These are phyloP conservation scores for Sitta carolinensis DNA, from an alignment of 2,797 vertebrate species.

Conservation along the genomic window DNA sequence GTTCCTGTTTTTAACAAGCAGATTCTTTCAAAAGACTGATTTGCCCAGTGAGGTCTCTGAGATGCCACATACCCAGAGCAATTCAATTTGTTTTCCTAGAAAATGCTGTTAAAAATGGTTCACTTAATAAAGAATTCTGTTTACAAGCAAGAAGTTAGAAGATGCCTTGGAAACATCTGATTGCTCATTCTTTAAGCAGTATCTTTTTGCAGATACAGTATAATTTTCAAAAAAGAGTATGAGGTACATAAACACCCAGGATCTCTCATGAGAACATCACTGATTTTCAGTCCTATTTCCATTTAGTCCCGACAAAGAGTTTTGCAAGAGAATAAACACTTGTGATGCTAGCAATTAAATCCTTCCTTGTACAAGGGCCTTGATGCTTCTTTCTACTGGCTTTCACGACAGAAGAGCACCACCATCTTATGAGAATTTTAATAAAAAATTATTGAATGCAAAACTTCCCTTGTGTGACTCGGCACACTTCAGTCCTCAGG, in stretches of 20 bases:
- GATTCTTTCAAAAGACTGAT: not conserved
- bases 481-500: not conserved
- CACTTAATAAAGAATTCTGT: slow-evolving; percentile 23
- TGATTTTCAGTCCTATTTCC: not conserved
- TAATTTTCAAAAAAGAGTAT: not conserved
- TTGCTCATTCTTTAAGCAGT: not conserved
- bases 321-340: not conserved
- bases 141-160: not conserved
- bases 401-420: not conserved
- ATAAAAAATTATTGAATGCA: not conserved
- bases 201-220: not conserved
- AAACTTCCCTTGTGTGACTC: not conserved
- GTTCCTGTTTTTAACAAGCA: not conserved
- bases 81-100: not conserved
- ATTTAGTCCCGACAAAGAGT: not conserved
- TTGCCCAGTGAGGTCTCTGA: not conserved
- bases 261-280: not conserved
- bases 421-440: not conserved
- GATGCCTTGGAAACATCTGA: not conserved
- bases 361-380: not conserved
- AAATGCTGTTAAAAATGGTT: not conserved
- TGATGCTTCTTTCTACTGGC: not conserved
- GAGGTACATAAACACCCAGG: not conserved
- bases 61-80: not conserved
- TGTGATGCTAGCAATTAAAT: not conserved